Evolutionary conservation across 2,888 invertebrate species (phyloP).

Genomic region (Erpobdella octoculata): DNA sequence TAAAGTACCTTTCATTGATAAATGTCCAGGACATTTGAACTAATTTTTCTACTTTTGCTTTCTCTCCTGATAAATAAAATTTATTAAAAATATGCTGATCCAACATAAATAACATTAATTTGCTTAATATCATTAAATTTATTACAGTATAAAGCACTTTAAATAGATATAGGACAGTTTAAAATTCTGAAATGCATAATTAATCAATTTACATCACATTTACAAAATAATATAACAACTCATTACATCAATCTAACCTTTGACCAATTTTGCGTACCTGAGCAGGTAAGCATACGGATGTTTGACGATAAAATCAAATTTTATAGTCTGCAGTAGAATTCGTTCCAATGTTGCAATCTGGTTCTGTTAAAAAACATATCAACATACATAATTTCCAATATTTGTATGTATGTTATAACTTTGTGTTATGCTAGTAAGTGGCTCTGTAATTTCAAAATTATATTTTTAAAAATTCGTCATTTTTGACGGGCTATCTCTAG

Average conservation of each 20-base stretch:
- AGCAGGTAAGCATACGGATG: slow-evolving; percentile 89
- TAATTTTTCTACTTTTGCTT: slow-evolving; percentile 85
- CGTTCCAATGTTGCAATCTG: slow-evolving; percentile 86
- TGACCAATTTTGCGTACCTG: slow-evolving; percentile 84
- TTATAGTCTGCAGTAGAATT: slow-evolving; percentile 90
- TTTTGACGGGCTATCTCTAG: no score
- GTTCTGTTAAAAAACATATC: slow-evolving; percentile 58
- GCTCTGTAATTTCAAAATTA: no score
- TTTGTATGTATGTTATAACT: no score
- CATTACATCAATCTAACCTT: slow-evolving; percentile 56
- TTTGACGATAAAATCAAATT: slow-evolving; percentile 94
- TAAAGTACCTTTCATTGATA: slow-evolving; percentile 77
- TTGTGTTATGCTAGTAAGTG: no score
- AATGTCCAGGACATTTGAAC: slow-evolving; percentile 99
- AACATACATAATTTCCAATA: no score
- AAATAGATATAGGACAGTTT: neutral
- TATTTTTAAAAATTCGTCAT: no score
- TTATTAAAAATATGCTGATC: no score
- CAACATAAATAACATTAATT: no score
- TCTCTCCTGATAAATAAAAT: slow-evolving; percentile 64
- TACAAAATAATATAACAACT: no score
- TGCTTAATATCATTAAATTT: no score
- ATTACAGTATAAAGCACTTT: no score
- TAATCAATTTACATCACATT: no score
- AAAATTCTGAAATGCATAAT: neutral